Base-by-base conservation (phyloP, 1,140 invertebrate genomes). In the Pseudomyrmex cubaensis region DNA sequence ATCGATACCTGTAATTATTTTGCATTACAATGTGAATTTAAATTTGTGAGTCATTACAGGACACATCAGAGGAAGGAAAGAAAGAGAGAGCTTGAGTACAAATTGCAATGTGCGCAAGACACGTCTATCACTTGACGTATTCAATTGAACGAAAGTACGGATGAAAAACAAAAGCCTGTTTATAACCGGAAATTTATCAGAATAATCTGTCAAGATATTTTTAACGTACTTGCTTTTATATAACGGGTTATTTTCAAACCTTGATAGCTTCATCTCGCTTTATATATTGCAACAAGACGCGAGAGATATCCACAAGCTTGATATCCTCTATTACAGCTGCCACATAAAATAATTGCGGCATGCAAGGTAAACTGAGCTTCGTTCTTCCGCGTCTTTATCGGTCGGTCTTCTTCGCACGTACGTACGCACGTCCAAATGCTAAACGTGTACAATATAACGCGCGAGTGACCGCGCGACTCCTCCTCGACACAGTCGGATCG, bases 371-470 rank as follows among this genome's bases (percentile, higher is more conserved):
- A 59, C 44, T 25, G 66, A 48, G 35, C 44, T 61, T 12, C 20
- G 54, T 12, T 80, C 66, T 80, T 80, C 66, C 66, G 66, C 22
- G 44, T 59, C 76, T 80, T 80, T 80, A 80, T 78, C 64, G 54
- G 8, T 44, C 54, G 66, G 44, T 50, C 64, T 59, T 54, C 46
- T 67, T 35, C 35, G 35, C 35, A 35, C 35, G 35, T 35, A 35
- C 74, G 25, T n/a, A 44, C 46, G 46, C 35, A 77, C 44, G 12
- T 78, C 64, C 54, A 35, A 78, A 59, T 22, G 54, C 35, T 70
- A 72, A 80, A 57, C 44, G 66, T 15, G 35, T 35, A 35, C 35
- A 35, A 35, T 35, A 61, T 70, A 80, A 70, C 22, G 76, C 22
- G 56, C 66, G 66, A 77, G 17, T 66, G 50, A 56, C 52, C 74